Evolutionary conservation across 1,140 invertebrate genomes (phyloP).

Genomic region (Cyclargus thomasi): DNA sequence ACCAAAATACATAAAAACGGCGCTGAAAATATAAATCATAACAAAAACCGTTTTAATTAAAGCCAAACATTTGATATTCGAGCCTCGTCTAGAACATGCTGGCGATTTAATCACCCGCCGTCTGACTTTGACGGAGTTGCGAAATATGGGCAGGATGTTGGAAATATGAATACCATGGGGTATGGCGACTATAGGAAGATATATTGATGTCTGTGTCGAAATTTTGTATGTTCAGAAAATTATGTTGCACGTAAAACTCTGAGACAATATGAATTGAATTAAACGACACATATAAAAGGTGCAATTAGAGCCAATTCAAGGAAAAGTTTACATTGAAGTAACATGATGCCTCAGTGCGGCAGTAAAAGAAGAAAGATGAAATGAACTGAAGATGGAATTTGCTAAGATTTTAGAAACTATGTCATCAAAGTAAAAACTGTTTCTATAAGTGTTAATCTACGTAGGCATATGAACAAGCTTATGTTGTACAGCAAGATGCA

Average conservation of each 20-base stretch:
- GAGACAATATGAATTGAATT: too few relatives aligned
- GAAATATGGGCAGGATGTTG: constrained; percentile 7
- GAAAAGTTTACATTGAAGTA: too few relatives aligned
- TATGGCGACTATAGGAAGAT: not conserved
- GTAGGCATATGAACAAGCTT: not conserved
- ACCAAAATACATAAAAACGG: not conserved
- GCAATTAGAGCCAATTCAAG: too few relatives aligned
- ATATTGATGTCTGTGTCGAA: not conserved
- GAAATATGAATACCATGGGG: not conserved
- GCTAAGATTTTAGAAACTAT: too few relatives aligned
- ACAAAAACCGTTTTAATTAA: constrained; percentile 3
- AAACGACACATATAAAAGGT: not conserved
- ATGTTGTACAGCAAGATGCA: not conserved
- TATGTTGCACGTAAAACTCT: not conserved
- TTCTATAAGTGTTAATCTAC: too few relatives aligned
- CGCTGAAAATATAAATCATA: not conserved
- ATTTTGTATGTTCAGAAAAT: not conserved
- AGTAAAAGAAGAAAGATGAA: not conserved
- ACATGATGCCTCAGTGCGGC: too few relatives aligned
- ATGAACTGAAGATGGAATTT: not conserved
- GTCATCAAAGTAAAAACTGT: not conserved
- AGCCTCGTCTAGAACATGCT: constrained; percentile 22
- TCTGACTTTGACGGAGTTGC: constrained; percentile 18
- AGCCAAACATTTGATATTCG: constrained; percentile 25
- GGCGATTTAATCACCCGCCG: constrained; percentile 24